Base-by-base conservation (phyloP, 2,888 invertebrate genomes). In the Drosophila macrospina region DNA sequence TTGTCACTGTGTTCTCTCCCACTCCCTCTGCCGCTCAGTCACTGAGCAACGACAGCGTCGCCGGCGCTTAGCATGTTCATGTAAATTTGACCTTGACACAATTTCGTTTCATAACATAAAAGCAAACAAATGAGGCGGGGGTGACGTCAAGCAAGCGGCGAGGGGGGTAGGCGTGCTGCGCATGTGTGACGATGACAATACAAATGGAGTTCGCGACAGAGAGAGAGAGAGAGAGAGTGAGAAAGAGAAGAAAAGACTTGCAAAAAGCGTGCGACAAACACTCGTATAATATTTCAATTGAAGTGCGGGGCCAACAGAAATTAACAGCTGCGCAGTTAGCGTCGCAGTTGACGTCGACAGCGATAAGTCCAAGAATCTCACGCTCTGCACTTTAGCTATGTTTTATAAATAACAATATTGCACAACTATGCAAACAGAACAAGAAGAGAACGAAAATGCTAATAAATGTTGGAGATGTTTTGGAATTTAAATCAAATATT, bases 1-100 rank as follows among this genome's bases (percentile, higher is more conserved):
- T 36, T 32, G 13, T 28, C 20, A 51, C 15, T 51, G 50, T 26
- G 36, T 24, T 20, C 20, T 20, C 20, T 20, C 20, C 20, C 3
- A 3, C 20, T 13, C 15, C 41, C 59, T 42, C 32, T 30, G 0
- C 8, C 34, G 61, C 20, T 20, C 55, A 28, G 24, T 32, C 32
- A 28, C 26, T 16, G 32, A 51, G 57, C 42, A 45, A 59, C 64
- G 48, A 51, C 57, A 26, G 36, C 74, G 59, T 68, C 54, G 79
- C 75, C 60, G 71, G 71, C 72, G 86, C 88, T 88, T 89, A 86
- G 73, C 86, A 73, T 87, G 88, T 73, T 84, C 82, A 90, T 89
- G 89, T 81, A 88, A 89, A 90, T 89, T 82, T 80, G 90, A 90
- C 90, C 90, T 89, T 89, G 89, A 90, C 89, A 86, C 89, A 89